These are phyloP conservation scores for Grus americana DNA, from an alignment of 2,113 vertebrate genomes.

Conservation along the genomic window DNA sequence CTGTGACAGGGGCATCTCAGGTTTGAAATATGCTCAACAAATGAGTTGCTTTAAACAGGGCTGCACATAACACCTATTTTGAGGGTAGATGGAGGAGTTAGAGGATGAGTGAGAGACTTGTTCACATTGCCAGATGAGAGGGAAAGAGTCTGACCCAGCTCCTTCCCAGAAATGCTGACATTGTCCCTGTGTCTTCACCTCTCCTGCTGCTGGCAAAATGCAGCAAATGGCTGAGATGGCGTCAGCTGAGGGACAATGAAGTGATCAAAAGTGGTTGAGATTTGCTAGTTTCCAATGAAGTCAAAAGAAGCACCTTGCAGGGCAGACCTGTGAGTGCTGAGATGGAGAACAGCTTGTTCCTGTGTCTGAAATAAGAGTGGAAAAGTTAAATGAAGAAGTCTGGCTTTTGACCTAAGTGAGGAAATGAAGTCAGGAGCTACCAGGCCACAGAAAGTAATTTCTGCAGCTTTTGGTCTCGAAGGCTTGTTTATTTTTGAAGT, in stretches of 20 bases:
- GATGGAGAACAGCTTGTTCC: constrained; percentile 32
- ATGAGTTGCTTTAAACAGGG: background rate
- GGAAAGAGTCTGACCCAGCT: background rate
- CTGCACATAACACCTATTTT: background rate
- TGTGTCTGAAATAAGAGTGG: constrained; percentile 32
- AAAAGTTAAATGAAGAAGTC: constrained; percentile 35
- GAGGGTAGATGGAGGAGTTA: background rate
- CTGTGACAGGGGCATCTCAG: background rate
- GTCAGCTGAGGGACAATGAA: background rate
- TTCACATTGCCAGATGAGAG: background rate
- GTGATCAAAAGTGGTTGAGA: background rate
- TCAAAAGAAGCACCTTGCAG: constrained; percentile 45
- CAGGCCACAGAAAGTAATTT: constrained; percentile 37
- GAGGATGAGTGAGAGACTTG: background rate
- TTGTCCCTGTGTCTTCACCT: background rate
- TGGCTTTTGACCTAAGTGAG: constrained; percentile 64
- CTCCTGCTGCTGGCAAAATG: background rate
- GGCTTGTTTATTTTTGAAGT: constrained; percentile 54
- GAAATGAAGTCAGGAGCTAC: constrained; percentile 61
- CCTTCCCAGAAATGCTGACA: background rate
- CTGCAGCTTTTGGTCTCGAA: constrained; percentile 58
- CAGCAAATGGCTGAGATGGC: background rate
- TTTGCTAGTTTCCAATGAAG: background rate
- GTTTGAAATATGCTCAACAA: background rate
- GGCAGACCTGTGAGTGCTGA: constrained; percentile 57